Conservation (phyloP, 2,888 invertebrate genomes). For the Andricus curvator region DNA sequence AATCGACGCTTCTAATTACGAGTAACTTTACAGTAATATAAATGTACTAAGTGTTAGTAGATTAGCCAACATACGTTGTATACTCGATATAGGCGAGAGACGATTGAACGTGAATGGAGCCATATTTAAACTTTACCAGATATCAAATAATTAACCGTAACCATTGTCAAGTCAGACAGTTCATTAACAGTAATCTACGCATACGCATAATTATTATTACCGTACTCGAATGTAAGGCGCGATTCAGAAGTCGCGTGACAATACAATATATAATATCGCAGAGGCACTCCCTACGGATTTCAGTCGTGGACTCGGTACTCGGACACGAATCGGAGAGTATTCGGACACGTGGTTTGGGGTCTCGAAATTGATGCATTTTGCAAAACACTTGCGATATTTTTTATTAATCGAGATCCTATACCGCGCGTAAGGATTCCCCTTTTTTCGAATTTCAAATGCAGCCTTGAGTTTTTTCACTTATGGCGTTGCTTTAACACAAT, state of each 20-base stretch:
- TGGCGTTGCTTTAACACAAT: slow-evolving; percentile 77
- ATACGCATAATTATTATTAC: slow-evolving; percentile 64
- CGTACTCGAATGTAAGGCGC: slow-evolving; percentile 66
- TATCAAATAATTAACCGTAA: slow-evolving; percentile 75
- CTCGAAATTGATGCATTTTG: neutral
- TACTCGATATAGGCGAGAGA: slow-evolving; percentile 68
- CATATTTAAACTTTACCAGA: slow-evolving; percentile 75
- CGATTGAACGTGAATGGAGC: slow-evolving; percentile 67
- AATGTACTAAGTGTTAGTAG: slow-evolving; percentile 78
- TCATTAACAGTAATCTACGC: slow-evolving; percentile 66
- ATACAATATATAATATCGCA: slow-evolving; percentile 66
- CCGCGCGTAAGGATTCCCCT: slow-evolving; percentile 66
- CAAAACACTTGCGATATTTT: neutral
- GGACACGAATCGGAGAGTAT: slow-evolving; percentile 75
- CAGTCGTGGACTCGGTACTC: slow-evolving; percentile 70
- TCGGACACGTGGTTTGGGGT: slow-evolving; percentile 58
- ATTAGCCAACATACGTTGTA: slow-evolving; percentile 76
- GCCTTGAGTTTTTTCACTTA: slow-evolving; percentile 78
- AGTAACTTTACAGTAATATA: slow-evolving; percentile 73
- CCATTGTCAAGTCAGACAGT: slow-evolving; percentile 69
- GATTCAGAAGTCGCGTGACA: slow-evolving; percentile 57
- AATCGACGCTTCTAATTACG: slow-evolving; percentile 60
- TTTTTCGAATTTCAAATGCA: slow-evolving; percentile 75
- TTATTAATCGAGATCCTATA: neutral
- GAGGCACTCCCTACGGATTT: slow-evolving; percentile 76